These are phyloP conservation scores for Paralichthys olivaceus DNA, from an alignment of 2,113 vertebrate species.

Conservation along the genomic window DNA sequence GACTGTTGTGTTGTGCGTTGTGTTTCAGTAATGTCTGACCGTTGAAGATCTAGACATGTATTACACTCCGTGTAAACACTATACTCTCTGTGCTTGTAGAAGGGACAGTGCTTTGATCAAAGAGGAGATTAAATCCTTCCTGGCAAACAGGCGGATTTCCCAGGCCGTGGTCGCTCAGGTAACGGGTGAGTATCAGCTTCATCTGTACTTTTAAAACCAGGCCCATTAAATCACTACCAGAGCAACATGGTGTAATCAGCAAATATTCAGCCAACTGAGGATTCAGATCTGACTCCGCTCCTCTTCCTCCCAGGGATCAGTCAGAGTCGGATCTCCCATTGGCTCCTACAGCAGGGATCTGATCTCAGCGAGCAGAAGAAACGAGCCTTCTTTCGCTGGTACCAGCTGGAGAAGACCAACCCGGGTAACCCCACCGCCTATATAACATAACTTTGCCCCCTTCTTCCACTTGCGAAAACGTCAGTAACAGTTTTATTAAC, in stretches of 20 bases:
- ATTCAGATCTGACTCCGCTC: not conserved
- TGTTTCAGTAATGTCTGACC: not conserved
- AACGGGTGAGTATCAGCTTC: conserved; percentile 86
- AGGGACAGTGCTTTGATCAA: conserved; percentile 97
- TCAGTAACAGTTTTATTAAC: too few species aligned
- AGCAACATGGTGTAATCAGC: not conserved
- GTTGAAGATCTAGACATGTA: not conserved
- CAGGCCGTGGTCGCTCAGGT: conserved; percentile 99
- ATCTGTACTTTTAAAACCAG: not conserved
- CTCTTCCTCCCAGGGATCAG: conserved; percentile 88
- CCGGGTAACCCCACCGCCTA: conserved; percentile 84
- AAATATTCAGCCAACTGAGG: not conserved
- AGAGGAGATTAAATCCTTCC: conserved; percentile 98
- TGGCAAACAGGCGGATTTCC: conserved; percentile 96
- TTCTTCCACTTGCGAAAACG: not conserved
- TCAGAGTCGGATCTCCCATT: conserved; percentile 98
- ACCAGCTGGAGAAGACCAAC: conserved; percentile 97
- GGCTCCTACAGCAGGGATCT: conserved; percentile 97
- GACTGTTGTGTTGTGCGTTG: conserved; percentile 1
- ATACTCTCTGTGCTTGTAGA: conserved; percentile 77
- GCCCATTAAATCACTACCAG: not conserved
- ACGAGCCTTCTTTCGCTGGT: conserved; percentile 98
- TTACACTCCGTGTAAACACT: conserved; percentile 1
- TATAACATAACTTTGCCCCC: not conserved
- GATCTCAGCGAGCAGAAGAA: conserved; percentile 99